Evolutionary conservation across 2,113 vertebrate genomes (phyloP), one percentile per base, ranked within the genome.

Genomic region (Sterrhoptilus dennistouni): DNA sequence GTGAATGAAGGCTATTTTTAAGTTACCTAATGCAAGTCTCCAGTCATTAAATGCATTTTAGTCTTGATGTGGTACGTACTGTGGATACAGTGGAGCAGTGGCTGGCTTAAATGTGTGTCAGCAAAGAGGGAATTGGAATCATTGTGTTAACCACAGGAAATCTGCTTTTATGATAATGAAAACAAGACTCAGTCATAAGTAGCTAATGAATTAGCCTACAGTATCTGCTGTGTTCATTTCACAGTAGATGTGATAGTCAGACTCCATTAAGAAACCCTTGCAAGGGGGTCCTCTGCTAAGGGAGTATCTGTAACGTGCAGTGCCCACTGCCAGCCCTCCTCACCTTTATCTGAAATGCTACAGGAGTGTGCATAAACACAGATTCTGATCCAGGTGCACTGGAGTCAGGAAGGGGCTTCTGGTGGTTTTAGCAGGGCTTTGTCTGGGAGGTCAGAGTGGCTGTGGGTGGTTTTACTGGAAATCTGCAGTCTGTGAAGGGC

Each of bases 151-250:
- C 71, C 59, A 31, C 60, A 33, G 95, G 88, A 92, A 93, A 63
- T 83, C 68, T 86, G 76, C 47, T 94, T 90, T 92, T 88, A 53
- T 83, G 78, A 70, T 93, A 82, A 81, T 91, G 60, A 75, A 93
- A 95, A 78, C 68, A 95, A 66, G 82, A 88, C 80, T 95, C 84
- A 90, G 13, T 85, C 60, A 20, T 68, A 70, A 90, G 71, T 66
- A 63, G 90, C 35, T 85, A 88, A 93, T 91, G 83, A 94, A 88
- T 93, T 90, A 86, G 57, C 77, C 81, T 76, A 44, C 57, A 50
- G 31, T 83, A 66, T 88, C 85, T 92, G 42, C 56, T 40, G 0
- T 40, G 56, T 80, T 88, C 44, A 29, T 95, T 80, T 91, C 85
- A 71, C 63, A 75, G 68, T 24, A 36, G 71, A 88, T n/a, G 24